Base-by-base conservation (phyloP, 2,113 vertebrate species). In the Anguilla japonica region DNA sequence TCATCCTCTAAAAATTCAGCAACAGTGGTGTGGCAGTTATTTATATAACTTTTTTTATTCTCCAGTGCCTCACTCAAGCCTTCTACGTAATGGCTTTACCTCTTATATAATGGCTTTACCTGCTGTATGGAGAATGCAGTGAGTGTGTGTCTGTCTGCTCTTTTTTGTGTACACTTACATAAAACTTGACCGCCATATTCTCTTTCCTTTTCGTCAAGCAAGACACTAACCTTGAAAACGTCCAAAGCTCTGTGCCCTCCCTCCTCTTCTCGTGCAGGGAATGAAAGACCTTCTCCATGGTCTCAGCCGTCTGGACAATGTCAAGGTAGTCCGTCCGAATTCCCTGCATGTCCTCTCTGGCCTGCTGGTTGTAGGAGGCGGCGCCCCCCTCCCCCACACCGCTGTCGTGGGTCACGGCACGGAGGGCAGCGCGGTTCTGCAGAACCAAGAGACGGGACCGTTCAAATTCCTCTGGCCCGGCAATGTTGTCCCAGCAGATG, bases 361-460 rank as follows among this genome's bases (percentile, higher is more conserved):
- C 95, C 67, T 94, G 93, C 78, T 92, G 84, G 29, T 93, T 88
- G 41, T 92, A 96, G 16, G 96, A 93, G 18, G 43, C 26, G 18
- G 43, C 26, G 20, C 90, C 93, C 67, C 91, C 93, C 0, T 95
- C 94, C n/a, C 92, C 94, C 84, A 95, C 43, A 5, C 95, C 95
- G 0, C 95, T 95, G 50, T 93, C 91, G 79, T 88, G 87, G 81
- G 93, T 91, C 87, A 95, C 91, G 0, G 94, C 93, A 84, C 95
- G 92, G 81, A 96, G 92, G 1, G 95, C 91, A 0, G 95, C 95
- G 60, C 94, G 88, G 91, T 96, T 96, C 91, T 96, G 95, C 53
- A 96, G 94, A 13, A 93, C 90, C 2, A 96, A 92, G 43, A 95
- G 89, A 18, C 96, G 94, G 20, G 94, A 94, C 43, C 79, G 88